Base-by-base conservation (phyloP, 2,797 vertebrate genomes). In the Phylloscopus collybita region DNA sequence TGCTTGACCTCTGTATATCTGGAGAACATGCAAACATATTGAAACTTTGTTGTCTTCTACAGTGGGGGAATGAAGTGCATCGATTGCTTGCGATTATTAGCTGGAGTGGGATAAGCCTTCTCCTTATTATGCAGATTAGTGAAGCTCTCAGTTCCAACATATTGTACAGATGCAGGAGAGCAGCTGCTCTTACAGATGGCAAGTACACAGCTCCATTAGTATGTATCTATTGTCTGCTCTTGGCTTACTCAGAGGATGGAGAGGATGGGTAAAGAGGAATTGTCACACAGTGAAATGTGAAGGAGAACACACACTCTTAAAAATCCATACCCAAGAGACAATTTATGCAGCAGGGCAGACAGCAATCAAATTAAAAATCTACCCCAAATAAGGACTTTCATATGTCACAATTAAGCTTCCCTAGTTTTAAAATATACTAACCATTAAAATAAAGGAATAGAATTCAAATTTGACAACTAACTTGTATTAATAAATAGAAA, bases 61-160 rank as follows among this genome's bases (percentile, higher is more conserved):
- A 99, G 98, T 99, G 98, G 98, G 99, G 99, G 99, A 99, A 99
- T 99, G 99, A 99, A 99, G 98, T 98, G 98, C 98, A 99, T 99
- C 98, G 98, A 99, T 99, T 99, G 98, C 98, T 98, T 98, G 98
- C 98, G 97, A 99, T 99, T 99, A 99, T 99, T 99, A 99, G 99
- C 98, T 99, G 98, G 98, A 99, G 99, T 99, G 98, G 99, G 98
- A 99, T 99, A 99, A 99, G 99, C 98, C 99, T 98, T 98, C 99
- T 99, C 98, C 99, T 99, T 99, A 99, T 99, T 99, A 99, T 99
- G 99, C 99, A 99, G 99, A 99, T 99, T 99, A 99, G 99, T 98
- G 98, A 98, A 98, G 98, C 99, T 99, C 98, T 99, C 98, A 97
- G 98, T 98, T 99, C 98, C 98, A 99, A 98, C 99, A 99, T 99